Conservation (phyloP, 2,113 vertebrate species). For the Thunnus thynnus region DNA sequence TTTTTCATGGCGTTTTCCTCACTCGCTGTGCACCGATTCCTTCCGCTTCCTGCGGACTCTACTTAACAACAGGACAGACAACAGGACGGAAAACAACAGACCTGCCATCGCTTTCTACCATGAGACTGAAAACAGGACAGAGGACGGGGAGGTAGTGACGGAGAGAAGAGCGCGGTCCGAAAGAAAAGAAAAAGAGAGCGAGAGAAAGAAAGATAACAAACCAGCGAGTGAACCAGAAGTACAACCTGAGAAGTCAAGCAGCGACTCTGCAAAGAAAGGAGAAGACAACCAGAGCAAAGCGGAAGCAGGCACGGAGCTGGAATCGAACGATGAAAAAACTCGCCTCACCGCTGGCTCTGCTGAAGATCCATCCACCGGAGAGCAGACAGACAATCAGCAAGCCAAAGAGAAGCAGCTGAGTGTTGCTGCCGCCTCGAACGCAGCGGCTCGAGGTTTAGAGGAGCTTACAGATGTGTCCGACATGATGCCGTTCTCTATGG, state of each 20-base stretch:
- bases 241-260: background rate
- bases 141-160: background rate
- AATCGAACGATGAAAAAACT: background rate
- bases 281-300: background rate
- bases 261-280: background rate
- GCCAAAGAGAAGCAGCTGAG: background rate
- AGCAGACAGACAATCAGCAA: background rate
- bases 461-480: constrained; percentile 55
- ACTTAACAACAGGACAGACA: constrained; percentile 61
- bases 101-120: constrained; percentile 83
- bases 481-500: constrained; percentile 88
- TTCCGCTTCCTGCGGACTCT: constrained; percentile 88
- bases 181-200: background rate
- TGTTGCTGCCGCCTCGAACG: rapidly evolving
- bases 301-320: background rate
- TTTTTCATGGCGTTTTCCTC: constrained; percentile 94
- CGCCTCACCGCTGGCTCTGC: background rate
- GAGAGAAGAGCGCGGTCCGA: background rate
- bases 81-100: constrained; percentile 71
- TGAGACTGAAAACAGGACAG: constrained; percentile 70
- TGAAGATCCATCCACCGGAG: constrained; percentile 2
- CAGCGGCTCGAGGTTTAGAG: background rate
- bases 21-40: constrained; percentile 87
- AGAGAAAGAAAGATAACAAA: background rate
- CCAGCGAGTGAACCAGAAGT: background rate